phyloP scores from a whole-genome alignment of 2,888 invertebrate genomes.

The Schizotus pectinicornis region DNA sequence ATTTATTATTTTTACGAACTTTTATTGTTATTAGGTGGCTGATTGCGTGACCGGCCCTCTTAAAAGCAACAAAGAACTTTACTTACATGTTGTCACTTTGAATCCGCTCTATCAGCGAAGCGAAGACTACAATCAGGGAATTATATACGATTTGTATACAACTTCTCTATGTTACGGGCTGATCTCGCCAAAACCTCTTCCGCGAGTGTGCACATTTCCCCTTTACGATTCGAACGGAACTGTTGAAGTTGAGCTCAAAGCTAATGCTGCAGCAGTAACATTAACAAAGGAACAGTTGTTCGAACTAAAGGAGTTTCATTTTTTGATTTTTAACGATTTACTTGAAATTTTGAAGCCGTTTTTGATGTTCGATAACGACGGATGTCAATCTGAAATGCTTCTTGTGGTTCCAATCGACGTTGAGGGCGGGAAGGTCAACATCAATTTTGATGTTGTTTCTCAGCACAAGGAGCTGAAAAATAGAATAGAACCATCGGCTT shows the following conservation, averaged over 20 bases:
- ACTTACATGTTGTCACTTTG: constrained; percentile 67
- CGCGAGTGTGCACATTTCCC: constrained; percentile 72
- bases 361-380: constrained; percentile 62
- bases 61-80: constrained; percentile 40
- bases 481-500: constrained; percentile 55
- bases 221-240: constrained; percentile 74
- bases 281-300: constrained; percentile 62
- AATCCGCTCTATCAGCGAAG: constrained; percentile 61
- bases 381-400: constrained; percentile 58
- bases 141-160: constrained; percentile 63
- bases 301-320: constrained; percentile 70
- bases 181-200: constrained; percentile 66
- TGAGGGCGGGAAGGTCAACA: constrained; percentile 48
- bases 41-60: constrained; percentile 57
- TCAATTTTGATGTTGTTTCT: constrained; percentile 68
- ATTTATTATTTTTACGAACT: no score
- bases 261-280: constrained; percentile 59
- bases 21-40: constrained; percentile 61
- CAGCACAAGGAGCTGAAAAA: constrained; percentile 58
- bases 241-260: constrained; percentile 61
- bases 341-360: constrained; percentile 67
- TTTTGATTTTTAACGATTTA: constrained; percentile 75
- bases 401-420: constrained; percentile 60
- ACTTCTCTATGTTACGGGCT: constrained; percentile 67
- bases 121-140: constrained; percentile 60